A percentile compares a stretch with the other conserved stretches of the same genome.
Conservation (phyloP, 2,113 vertebrate species). For the Siphamia tubifer region DNA sequence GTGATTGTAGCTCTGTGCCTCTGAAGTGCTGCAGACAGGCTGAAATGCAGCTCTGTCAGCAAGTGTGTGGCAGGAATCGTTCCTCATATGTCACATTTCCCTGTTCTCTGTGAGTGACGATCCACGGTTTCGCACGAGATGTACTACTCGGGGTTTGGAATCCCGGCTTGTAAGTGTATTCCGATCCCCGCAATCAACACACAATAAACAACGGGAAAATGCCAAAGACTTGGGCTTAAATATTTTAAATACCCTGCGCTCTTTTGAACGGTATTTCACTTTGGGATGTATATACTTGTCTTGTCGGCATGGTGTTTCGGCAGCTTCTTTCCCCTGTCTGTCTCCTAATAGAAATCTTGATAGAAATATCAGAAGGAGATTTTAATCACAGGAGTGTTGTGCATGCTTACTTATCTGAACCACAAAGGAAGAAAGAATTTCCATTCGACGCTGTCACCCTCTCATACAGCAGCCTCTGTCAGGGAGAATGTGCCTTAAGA, state of each 20-base stretch:
- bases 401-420: slow-evolving; percentile 89
- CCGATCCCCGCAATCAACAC: slow-evolving; percentile 67
- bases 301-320: slow-evolving; percentile 79
- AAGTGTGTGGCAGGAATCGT: slow-evolving; percentile 27
- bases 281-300: slow-evolving; percentile 64
- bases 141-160: slow-evolving; percentile 21
- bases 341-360: slow-evolving; percentile 90
- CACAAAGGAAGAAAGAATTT: slow-evolving; percentile 90
- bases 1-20: slow-evolving; percentile 44
- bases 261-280: slow-evolving; percentile 59
- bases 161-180: slow-evolving; percentile 50
- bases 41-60: slow-evolving; percentile 49
- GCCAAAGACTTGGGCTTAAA: slow-evolving; percentile 70
- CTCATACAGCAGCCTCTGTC: slow-evolving; percentile 87
- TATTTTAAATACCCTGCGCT: slow-evolving; percentile 76
- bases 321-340: slow-evolving; percentile 83
- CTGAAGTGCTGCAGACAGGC: slow-evolving; percentile 32
- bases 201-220: slow-evolving; percentile 67
- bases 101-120: slow-evolving; percentile 39
- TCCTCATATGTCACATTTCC: slow-evolving; percentile 39
- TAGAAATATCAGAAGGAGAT: slow-evolving; percentile 96
- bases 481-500: slow-evolving; percentile 93
- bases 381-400: slow-evolving; percentile 95
- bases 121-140: slow-evolving; percentile 29
- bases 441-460: slow-evolving; percentile 90